These are phyloP conservation scores for Bucorvus abyssinicus DNA, from an alignment of 2,797 vertebrate genomes.

Conservation along the genomic window DNA sequence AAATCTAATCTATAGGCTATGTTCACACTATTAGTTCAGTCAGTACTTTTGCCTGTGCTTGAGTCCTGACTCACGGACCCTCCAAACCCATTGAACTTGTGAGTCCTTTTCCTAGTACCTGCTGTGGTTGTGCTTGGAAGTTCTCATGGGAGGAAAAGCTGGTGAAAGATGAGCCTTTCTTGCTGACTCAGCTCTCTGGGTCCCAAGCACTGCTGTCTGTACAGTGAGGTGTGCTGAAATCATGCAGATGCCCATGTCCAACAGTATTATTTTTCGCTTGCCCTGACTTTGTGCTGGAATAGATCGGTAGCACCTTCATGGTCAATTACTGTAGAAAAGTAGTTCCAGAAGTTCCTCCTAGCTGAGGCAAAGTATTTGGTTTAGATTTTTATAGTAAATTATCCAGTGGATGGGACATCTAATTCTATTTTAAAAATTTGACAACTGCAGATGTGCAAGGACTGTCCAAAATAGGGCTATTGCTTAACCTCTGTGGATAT, in stretches of 20 bases:
- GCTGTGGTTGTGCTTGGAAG: neutral
- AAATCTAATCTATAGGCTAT: accelerated
- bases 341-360: neutral
- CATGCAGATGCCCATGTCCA: neutral
- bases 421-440: neutral
- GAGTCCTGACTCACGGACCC: neutral
- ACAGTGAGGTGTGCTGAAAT: neutral
- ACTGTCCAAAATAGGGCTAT: neutral
- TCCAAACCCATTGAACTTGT: neutral
- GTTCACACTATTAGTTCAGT: neutral
- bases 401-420: neutral
- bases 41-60: neutral
- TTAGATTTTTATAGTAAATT: neutral
- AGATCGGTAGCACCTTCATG: neutral
- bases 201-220: no score
- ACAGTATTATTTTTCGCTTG: neutral
- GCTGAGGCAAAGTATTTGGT: neutral
- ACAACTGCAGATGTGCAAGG: neutral
- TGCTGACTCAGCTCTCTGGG: neutral
- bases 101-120: neutral
- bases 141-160: neutral
- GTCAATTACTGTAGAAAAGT: neutral
- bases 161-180: neutral
- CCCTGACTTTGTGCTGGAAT: neutral
- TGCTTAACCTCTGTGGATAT: neutral